These are phyloP conservation scores for Leptopilina syphax DNA, from an alignment of 2,888 invertebrate species.

Conservation along the genomic window DNA sequence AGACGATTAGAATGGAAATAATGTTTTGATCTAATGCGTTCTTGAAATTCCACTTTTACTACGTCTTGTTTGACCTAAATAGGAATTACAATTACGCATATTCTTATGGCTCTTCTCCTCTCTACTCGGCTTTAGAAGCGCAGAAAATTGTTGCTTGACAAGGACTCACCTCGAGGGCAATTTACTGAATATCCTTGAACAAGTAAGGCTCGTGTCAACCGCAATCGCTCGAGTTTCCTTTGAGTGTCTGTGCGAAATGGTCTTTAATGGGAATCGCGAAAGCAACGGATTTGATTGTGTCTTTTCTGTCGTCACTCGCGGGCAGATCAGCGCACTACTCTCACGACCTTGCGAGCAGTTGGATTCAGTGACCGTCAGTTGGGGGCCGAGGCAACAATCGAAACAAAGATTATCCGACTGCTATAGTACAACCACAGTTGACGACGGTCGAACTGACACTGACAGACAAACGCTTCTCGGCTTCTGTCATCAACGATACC, in stretches of 20 bases:
- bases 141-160: conserved; percentile 33
- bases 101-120: conserved; percentile 21
- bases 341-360: conserved; percentile 45
- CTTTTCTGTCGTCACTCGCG: conserved; percentile 20
- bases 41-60: conserved; percentile 7
- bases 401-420: conserved; percentile 23
- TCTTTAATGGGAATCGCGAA: conserved; percentile 26
- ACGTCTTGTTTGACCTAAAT: conserved; percentile 8
- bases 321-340: background rate
- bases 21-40: background rate
- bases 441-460: conserved; percentile 72
- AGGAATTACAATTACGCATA: conserved; percentile 14
- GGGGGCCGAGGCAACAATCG: background rate
- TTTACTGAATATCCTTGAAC: conserved; percentile 34
- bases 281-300: conserved; percentile 13
- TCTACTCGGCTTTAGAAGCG: conserved; percentile 6
- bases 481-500: conserved; percentile 72
- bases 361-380: conserved; percentile 47
- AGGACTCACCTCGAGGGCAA: conserved; percentile 40
- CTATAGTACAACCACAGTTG: conserved; percentile 52
- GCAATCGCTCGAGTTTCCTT: conserved; percentile 48
- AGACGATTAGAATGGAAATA: background rate
- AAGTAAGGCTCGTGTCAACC: conserved; percentile 45
- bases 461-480: conserved; percentile 61
- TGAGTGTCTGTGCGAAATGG: conserved; percentile 44